Base-by-base conservation (phyloP, 2,113 vertebrate genomes). In the Turnix velox region DNA sequence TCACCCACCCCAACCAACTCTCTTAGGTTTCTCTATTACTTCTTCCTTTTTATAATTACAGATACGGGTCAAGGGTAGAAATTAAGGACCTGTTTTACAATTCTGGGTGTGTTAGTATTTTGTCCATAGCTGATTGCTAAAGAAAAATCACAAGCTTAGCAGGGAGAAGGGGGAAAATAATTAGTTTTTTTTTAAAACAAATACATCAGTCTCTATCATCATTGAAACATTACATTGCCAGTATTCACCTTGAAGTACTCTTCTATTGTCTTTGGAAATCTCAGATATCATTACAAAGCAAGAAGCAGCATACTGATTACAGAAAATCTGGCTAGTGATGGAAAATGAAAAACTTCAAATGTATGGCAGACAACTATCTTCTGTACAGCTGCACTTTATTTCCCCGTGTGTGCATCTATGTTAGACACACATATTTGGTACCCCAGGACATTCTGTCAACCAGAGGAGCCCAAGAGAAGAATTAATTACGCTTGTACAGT, bases 341-440 rank as follows among this genome's bases (percentile, higher is more conserved):
- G 55, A 54, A 86, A 78, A 3, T 8, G 7, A n/a, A 71, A 54
- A 65, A 31, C 10, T 23, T 4, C 8, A 78, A 71, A 15, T 1
- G 6, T 49, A 43, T 75, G 51, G 46, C 45, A 79, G 28, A 45
- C 59, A 83, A 46, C 37, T 43, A 23, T 8, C 35, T 77, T 85
- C 23, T n/a, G 10, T 25, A 59, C 4, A 23, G 9, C 8, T 4
- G 7, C 10, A 39, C 14, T 68, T 37, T 10, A 42, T 18, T 63
- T 59, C 68, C 28, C 63, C 6, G 1, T 3, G n/a, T 15, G 24
- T 33, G 49, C 13, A 15, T 12, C 37, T 40, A 10, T 0, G 0
- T 28, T 24, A 68, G 28, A 43, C 19, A 10, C 0, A 5, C 33
- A 14, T 12, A 18, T 61, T 48, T 40, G 59, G 24, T 55, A 74